Base-by-base conservation (phyloP, 2,113 vertebrate species). In the Cisticola juncidis region DNA sequence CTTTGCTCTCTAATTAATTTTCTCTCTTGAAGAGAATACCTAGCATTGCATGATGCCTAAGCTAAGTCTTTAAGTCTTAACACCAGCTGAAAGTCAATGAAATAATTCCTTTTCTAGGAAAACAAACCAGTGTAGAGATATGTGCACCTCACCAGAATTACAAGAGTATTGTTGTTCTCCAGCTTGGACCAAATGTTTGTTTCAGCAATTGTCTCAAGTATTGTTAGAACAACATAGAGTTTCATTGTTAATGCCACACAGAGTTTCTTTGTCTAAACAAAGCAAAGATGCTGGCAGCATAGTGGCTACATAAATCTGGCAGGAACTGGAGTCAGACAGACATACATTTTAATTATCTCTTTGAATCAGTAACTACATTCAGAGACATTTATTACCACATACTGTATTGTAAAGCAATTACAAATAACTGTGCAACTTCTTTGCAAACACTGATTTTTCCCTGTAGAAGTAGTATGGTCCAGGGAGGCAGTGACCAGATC, bases 1-100 rank as follows among this genome's bases (percentile, higher is more conserved):
- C 96, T 98, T 98, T 94, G 74, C 94, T 97, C 44, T 64, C 94
- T 96, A 97, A 98, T 98, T 98, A 97, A 97, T 98, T 97, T 97
- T 93, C 76, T 96, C 64, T 81, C 94, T 97, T 92, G 95, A 97
- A 97, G 95, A 60, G 94, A 25, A 54, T 83, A 86, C 81, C 95
- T 97, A 93, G 87, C 95, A 65, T 97, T 97, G 83, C 88, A 51
- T 64, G 80, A 87, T 86, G 79, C 51, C 51, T 65, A 35, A 40
- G 69, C 35, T 48, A 83, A 92, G 74, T 69, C 83, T 97, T 85
- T 92, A 95, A 95, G 66, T 79, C 73, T 84, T 70, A 90, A 54
- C 54, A 88, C 24, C 50, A 56, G 36, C 65, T 61, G 91, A 96
- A 95, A 70, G 35, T 79, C 89, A 86, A 87, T 42, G 65, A 87